These are phyloP conservation scores for Limnephilus auricula DNA, from an alignment of 2,888 invertebrate genomes.

Conservation along the genomic window DNA sequence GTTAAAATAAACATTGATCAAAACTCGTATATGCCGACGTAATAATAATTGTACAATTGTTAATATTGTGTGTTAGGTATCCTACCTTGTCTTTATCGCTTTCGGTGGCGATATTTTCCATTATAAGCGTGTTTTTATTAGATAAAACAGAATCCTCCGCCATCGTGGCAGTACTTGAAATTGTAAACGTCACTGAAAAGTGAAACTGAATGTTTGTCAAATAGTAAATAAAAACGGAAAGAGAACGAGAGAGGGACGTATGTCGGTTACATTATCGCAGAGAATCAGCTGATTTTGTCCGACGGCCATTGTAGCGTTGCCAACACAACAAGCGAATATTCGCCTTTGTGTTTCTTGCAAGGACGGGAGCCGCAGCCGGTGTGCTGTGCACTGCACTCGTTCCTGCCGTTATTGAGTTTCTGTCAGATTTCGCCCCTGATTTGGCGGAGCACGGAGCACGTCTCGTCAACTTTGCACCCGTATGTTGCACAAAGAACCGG, in stretches of 20 bases:
- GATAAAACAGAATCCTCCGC: slow-evolving; percentile 58
- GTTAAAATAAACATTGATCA: slow-evolving; percentile 49
- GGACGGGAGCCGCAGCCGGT: slow-evolving; percentile 57
- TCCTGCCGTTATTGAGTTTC: slow-evolving; percentile 57
- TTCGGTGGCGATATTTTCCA: slow-evolving; percentile 57
- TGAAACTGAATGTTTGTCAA: slow-evolving; percentile 56
- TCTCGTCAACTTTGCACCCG: slow-evolving; percentile 17
- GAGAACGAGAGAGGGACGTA: slow-evolving; percentile 47
- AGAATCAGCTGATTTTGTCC: slow-evolving; percentile 61
- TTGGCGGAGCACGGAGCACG: slow-evolving; percentile 50
- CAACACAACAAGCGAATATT: slow-evolving; percentile 57
- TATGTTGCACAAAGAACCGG: slow-evolving; percentile 26
- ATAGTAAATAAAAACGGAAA: slow-evolving; percentile 52
- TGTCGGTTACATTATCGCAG: slow-evolving; percentile 43
- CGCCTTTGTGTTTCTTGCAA: slow-evolving; percentile 62
- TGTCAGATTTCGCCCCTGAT: slow-evolving; percentile 57
- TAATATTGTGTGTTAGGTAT: not conserved
- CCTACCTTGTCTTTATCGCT: slow-evolving; percentile 53
- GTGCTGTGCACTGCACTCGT: slow-evolving; percentile 19
- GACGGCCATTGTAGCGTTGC: slow-evolving; percentile 24
- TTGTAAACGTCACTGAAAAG: slow-evolving; percentile 62
- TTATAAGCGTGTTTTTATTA: slow-evolving; percentile 53
- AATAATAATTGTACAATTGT: not conserved
- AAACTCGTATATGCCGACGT: slow-evolving; percentile 3
- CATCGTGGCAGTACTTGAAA: slow-evolving; percentile 62